Evolutionary conservation across 1,140 invertebrate genomes (phyloP).

Genomic region (Eulimnadia texana): DNA sequence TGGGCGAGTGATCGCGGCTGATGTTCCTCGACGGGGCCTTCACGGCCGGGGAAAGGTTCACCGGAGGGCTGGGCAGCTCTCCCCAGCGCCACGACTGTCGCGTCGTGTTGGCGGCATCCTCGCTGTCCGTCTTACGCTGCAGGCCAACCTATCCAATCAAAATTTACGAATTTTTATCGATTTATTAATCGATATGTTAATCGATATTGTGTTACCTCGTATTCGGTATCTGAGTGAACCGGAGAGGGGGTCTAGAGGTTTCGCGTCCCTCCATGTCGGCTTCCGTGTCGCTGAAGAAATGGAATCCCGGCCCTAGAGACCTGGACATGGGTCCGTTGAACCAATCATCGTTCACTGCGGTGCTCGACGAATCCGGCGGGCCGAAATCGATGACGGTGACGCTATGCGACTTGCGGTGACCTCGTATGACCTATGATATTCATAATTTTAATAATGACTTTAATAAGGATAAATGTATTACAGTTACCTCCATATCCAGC

Average conservation of each 20-base stretch:
- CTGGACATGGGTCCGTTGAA: slow-evolving; percentile 8
- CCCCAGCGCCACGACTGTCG: slow-evolving; percentile 91
- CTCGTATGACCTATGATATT: neutral
- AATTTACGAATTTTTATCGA: neutral
- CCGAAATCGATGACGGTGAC: neutral
- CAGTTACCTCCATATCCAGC: neutral
- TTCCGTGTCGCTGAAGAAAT: slow-evolving; percentile 87
- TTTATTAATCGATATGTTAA: neutral
- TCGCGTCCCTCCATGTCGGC: slow-evolving; percentile 39
- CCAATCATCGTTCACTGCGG: neutral
- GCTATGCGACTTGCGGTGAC: slow-evolving; percentile 8
- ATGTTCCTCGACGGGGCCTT: neutral
- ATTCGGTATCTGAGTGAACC: slow-evolving; percentile 84
- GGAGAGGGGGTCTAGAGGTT: slow-evolving; percentile 58
- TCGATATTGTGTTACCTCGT: slow-evolving; percentile 46
- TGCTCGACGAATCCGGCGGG: neutral
- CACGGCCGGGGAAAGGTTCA: slow-evolving; percentile 18
- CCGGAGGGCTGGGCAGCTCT: slow-evolving; percentile 52
- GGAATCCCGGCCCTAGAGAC: slow-evolving; percentile 44
- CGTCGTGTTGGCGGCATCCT: slow-evolving; percentile 22
- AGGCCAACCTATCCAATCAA: neutral
- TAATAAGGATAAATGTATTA: no score
- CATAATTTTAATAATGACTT: no score
- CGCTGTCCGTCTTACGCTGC: neutral
- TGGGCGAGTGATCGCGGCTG: neutral